phyloP scores from a whole-genome alignment of 2,888 invertebrate genomes.

The Ornithoptera alexandrae region DNA sequence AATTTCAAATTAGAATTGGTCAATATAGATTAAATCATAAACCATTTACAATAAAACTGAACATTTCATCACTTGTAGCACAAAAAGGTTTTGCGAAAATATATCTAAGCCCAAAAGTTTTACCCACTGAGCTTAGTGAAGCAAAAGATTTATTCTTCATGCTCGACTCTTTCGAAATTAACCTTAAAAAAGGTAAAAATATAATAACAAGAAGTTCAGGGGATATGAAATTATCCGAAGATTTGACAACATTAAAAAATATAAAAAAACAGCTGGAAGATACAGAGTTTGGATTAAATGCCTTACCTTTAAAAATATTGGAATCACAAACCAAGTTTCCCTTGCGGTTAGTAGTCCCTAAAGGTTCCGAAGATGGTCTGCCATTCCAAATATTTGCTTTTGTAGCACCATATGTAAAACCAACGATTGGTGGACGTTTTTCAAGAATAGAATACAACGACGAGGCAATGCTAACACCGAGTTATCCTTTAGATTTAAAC shows the following conservation, averaged over 20 bases:
- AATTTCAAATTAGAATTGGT: slow-evolving; percentile 64
- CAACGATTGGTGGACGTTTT: slow-evolving; percentile 54
- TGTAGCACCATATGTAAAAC: slow-evolving; percentile 75
- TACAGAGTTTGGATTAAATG: slow-evolving; percentile 76
- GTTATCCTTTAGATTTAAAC: slow-evolving; percentile 87
- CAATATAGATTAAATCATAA: slow-evolving; percentile 86
- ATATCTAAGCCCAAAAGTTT: slow-evolving; percentile 85
- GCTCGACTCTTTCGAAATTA: slow-evolving; percentile 80
- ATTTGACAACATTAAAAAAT: slow-evolving; percentile 80
- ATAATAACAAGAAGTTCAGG: slow-evolving; percentile 82
- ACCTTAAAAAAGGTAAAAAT: slow-evolving; percentile 82
- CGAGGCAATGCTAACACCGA: slow-evolving; percentile 67
- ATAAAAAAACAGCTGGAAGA: slow-evolving; percentile 81
- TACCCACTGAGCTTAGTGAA: slow-evolving; percentile 74
- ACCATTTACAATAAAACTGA: slow-evolving; percentile 83
- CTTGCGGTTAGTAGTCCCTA: slow-evolving; percentile 84
- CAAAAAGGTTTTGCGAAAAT: slow-evolving; percentile 82
- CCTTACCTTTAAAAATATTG: slow-evolving; percentile 69
- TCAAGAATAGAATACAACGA: slow-evolving; percentile 59
- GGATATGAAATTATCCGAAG: slow-evolving; percentile 80
- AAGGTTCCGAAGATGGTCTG: slow-evolving; percentile 83
- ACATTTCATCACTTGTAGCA: slow-evolving; percentile 80
- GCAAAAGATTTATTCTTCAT: slow-evolving; percentile 80
- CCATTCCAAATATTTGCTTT: slow-evolving; percentile 83
- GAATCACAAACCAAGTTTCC: slow-evolving; percentile 83